Percentiles rank a stretch among this genome's conserved stretches.
Conservation (phyloP, 2,888 invertebrate species). For the Hemithea aestivaria region DNA sequence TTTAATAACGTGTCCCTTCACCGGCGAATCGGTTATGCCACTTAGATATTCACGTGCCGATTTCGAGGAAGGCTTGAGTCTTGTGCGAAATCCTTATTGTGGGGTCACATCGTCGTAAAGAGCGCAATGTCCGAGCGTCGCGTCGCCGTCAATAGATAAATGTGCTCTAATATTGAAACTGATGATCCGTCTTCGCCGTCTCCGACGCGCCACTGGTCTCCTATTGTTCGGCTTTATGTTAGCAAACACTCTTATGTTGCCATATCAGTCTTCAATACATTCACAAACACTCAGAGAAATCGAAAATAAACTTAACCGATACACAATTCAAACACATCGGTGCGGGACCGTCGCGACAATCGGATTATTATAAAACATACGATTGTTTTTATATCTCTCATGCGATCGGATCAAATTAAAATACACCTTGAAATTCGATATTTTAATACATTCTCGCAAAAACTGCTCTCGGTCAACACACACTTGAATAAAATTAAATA, state of each 20-base stretch:
- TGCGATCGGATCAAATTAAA: conserved; percentile 18
- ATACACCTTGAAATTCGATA: conserved; percentile 18
- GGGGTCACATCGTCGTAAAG: conserved; percentile 38
- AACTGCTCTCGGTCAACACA: conserved; percentile 36
- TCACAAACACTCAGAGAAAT: conserved; percentile 54
- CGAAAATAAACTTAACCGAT: conserved; percentile 54
- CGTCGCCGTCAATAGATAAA: conserved; percentile 32
- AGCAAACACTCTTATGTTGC: conserved; percentile 66
- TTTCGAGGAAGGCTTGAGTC: conserved; percentile 1
- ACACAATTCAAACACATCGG: conserved; percentile 44
- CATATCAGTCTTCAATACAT: conserved; percentile 60
- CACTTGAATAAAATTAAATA: conserved; percentile 35
- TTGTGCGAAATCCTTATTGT: background rate
- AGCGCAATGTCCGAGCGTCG: conserved; percentile 35
- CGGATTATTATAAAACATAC: conserved; percentile 26
- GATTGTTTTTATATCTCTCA: conserved; percentile 9
- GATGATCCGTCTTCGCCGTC: conserved; percentile 33
- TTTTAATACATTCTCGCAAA: conserved; percentile 27
- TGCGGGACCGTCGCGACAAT: conserved; percentile 19
- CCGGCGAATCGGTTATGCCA: conserved; percentile 9
- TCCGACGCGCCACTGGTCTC: conserved; percentile 36
- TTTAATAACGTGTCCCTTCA: conserved; percentile 13
- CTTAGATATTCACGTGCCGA: background rate
- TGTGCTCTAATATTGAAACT: conserved; percentile 44
- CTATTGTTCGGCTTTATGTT: conserved; percentile 59